phyloP scores from a whole-genome alignment of 1,140 invertebrate genomes.

The Antheraea pernyi region DNA sequence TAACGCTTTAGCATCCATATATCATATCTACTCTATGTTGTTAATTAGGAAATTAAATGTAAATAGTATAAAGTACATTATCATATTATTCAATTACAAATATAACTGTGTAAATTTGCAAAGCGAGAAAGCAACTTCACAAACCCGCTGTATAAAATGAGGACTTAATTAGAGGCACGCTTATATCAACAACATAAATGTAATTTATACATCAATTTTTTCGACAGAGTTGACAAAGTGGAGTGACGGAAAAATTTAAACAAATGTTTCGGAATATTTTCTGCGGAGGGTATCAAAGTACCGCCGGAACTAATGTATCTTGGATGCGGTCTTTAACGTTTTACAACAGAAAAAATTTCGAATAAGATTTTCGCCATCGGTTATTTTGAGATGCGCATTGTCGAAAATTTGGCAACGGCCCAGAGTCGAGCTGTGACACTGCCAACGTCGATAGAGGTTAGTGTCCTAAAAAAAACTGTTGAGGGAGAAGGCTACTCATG shows the following conservation, averaged over 20 bases:
- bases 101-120: not conserved
- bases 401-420: conserved; percentile 69
- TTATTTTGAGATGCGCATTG: conserved; percentile 71
- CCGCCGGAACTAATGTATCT: not conserved
- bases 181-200: not conserved
- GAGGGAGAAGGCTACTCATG: conserved; percentile 42
- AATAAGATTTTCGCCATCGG: conserved; percentile 44
- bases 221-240: conserved; percentile 10
- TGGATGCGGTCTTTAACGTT: conserved; percentile 24
- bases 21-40: not conserved
- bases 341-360: conserved; percentile 45
- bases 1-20: not conserved
- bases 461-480: conserved; percentile 62
- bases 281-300: conserved; percentile 3
- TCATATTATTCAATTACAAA: not conserved
- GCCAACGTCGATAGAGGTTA: conserved; percentile 73
- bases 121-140: not conserved
- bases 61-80: not conserved
- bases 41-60: not conserved
- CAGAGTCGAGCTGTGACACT: conserved; percentile 59
- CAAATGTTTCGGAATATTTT: conserved; percentile 6
- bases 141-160: not conserved
- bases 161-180: conserved; percentile 5
- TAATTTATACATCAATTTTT: conserved; percentile 10
- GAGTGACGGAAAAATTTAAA: conserved; percentile 16